Base-by-base conservation (phyloP, 1,140 invertebrate species). In the Lucilia cuprina region DNA sequence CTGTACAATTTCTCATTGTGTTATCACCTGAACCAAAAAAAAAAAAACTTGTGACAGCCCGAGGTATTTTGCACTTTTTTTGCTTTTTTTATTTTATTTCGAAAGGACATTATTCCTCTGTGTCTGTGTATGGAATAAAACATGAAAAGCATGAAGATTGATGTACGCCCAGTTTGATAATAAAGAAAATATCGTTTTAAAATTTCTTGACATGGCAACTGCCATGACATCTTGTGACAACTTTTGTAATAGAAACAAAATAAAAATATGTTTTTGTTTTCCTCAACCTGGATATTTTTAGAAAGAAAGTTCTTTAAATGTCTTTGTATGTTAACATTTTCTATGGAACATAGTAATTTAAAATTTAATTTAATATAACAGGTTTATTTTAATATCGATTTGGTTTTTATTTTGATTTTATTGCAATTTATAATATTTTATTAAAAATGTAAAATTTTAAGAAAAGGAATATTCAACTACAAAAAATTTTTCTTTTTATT, bases 151-250 rank as follows among this genome's bases (percentile, higher is more conserved):
- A 25, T 70, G 65, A 70, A 70, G 65, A 70, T 70, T 70, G 65
- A 70, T 70, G 65, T 70, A 70, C 65, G 65, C 65, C 65, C 65
- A 21, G 60, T 70, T 70, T 70, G 60, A 70, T 70, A 70, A 70
- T 17, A 21, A 70, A 19, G 19, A 70, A 70, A 70, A 70, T 10
- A 21, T 21, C 8, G 13, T 21, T 19, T 70, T 70, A 5, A 70
- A 70, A 2, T 21, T 70, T 1, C 3, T 19, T 70, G 19, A 4
- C 60, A 70, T 70, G 60, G 17, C 17, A 60, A 70, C n/a, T 70
- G 60, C 60, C 60, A 70, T 70, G 60, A 70, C 60, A 70, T 70
- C 17, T 70, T 70, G n/a, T 70, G 60, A 70, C 60, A 70, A 70
- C 60, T 70, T n/a, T n/a, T 17, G n/a, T 70, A 21, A 70, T 70